phyloP scores from a whole-genome alignment of 2,113 vertebrate species.

The Strix aluco region DNA sequence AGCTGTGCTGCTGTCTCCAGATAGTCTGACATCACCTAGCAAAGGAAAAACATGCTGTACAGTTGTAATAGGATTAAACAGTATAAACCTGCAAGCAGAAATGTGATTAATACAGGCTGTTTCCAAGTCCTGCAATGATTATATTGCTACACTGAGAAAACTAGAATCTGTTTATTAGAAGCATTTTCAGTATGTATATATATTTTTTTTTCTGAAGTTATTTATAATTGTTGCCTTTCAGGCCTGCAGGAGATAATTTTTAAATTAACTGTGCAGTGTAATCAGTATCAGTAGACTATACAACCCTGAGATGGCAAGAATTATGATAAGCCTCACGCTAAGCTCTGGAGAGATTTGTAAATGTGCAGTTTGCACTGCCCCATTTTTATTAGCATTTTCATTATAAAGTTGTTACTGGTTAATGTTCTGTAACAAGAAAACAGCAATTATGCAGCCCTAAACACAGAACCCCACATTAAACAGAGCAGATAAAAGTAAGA shows the following conservation, averaged over 20 bases:
- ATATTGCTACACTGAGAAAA: neutral
- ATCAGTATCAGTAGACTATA: slow-evolving; percentile 6
- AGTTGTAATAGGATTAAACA: slow-evolving; percentile 42
- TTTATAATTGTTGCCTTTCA: slow-evolving; percentile 32
- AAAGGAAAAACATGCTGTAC: neutral
- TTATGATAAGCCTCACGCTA: slow-evolving; percentile 20
- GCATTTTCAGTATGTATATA: neutral
- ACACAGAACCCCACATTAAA: slow-evolving; percentile 13
- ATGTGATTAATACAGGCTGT: slow-evolving; percentile 29
- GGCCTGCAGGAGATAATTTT: slow-evolving; percentile 46
- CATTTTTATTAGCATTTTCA: slow-evolving; percentile 56
- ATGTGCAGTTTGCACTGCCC: neutral
- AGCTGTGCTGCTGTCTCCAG: slow-evolving; percentile 11
- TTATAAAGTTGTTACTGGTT: slow-evolving; percentile 55
- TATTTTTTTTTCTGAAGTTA: neutral
- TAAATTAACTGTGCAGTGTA: slow-evolving; percentile 18
- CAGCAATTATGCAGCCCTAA: slow-evolving; percentile 16
- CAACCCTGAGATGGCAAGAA: slow-evolving; percentile 32
- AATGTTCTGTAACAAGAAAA: slow-evolving; percentile 56
- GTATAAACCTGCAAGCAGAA: slow-evolving; percentile 18
- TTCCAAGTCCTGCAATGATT: neutral
- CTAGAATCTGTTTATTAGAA: neutral
- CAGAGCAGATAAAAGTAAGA: slow-evolving; percentile 29
- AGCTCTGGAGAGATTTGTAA: slow-evolving; percentile 40
- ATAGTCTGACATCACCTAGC: neutral